Percentiles rank a stretch among this genome's conserved stretches.
Evolutionary conservation across 1,140 invertebrate genomes (phyloP).

Genomic region (Chelonus insularis): DNA sequence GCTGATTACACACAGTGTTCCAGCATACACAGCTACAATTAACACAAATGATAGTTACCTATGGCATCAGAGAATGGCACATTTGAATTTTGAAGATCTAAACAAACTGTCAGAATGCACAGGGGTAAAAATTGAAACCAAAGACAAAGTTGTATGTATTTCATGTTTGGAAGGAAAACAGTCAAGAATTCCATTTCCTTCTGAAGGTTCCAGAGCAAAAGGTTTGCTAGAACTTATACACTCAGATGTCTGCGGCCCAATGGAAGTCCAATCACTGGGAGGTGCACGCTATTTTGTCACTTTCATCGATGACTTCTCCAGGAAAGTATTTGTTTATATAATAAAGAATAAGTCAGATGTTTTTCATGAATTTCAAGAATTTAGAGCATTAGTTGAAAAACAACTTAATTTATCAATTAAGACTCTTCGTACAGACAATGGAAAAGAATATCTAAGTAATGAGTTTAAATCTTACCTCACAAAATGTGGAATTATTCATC

Average conservation of each 20-base stretch:
- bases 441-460: slow-evolving; percentile 48
- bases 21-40: neutral
- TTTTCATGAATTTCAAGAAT: slow-evolving; percentile 41
- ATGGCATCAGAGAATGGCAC: neutral
- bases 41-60: neutral
- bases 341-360: slow-evolving; percentile 50
- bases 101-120: neutral
- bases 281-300: slow-evolving; percentile 50
- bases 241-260: slow-evolving; percentile 51
- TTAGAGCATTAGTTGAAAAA: slow-evolving; percentile 41
- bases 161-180: neutral
- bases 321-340: slow-evolving; percentile 46
- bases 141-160: neutral
- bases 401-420: slow-evolving; percentile 42
- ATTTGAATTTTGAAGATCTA: neutral
- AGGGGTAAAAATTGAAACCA: neutral
- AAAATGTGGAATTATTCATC: slow-evolving; percentile 40
- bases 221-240: slow-evolving; percentile 40
- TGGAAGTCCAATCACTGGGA: slow-evolving; percentile 38
- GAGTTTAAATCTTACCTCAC: slow-evolving; percentile 40
- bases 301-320: slow-evolving; percentile 49
- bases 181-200: neutral
- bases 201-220: neutral
- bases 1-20: neutral
- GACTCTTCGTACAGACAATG: slow-evolving; percentile 52